A percentile compares a stretch with the other conserved stretches of the same genome.
These are phyloP conservation scores for Platorchestia sp. DNA, from an alignment of 1,140 invertebrate species.

Conservation along the genomic window DNA sequence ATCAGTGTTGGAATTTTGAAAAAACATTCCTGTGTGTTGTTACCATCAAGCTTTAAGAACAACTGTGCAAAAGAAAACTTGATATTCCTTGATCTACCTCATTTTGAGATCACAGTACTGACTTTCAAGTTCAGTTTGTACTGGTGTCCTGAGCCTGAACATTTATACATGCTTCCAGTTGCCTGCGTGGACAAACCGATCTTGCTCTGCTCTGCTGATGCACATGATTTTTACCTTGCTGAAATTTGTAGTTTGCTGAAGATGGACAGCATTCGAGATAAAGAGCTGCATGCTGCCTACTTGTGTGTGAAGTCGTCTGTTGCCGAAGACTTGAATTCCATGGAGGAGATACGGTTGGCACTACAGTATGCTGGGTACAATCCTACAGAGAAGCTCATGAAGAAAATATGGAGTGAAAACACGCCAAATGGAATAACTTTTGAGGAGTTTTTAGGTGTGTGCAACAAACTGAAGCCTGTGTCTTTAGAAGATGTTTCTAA, in stretches of 20 bases:
- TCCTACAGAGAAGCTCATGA: conserved; percentile 60
- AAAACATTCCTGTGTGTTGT: neutral
- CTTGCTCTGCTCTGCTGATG: neutral
- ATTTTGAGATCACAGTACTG: neutral
- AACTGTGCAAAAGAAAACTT: neutral
- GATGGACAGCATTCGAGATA: conserved; percentile 58
- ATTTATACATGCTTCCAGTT: neutral
- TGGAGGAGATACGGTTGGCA: conserved; percentile 59
- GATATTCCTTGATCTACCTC: neutral
- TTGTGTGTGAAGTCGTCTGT: conserved; percentile 63
- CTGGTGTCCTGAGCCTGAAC: neutral
- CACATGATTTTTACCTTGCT: neutral
- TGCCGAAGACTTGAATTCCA: conserved; percentile 61
- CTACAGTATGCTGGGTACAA: conserved; percentile 66
- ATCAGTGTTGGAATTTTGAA: neutral
- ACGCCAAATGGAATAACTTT: conserved; percentile 56
- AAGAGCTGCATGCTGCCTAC: conserved; percentile 64
- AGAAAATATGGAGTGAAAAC: conserved; percentile 60
- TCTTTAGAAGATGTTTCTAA: conserved; percentile 59
- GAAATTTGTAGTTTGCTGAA: conserved; percentile 17
- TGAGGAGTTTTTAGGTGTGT: conserved; percentile 59
- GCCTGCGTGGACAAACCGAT: neutral
- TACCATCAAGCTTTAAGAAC: no score
- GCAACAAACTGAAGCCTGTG: conserved; percentile 57
- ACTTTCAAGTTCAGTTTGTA: neutral